Conservation (phyloP, 2,888 invertebrate species). For the Cabera pusaria region DNA sequence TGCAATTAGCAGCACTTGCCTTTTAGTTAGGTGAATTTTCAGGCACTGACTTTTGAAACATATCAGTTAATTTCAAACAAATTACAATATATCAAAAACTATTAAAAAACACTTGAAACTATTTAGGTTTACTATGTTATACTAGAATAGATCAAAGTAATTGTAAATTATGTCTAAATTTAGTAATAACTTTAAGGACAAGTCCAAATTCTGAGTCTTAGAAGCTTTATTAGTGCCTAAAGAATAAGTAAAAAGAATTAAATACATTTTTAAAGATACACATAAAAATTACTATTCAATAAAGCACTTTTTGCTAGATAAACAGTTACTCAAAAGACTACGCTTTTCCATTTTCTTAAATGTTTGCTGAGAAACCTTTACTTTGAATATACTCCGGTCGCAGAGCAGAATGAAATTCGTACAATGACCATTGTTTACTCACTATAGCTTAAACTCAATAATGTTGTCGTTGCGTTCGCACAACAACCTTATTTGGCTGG, state of each 20-base stretch:
- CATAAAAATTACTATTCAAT: constrained; percentile 8
- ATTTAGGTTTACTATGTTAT: too few species aligned
- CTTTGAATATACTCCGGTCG: neutral
- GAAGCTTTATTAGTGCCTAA: constrained; percentile 40
- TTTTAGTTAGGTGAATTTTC: constrained; percentile 38
- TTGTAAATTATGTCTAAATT: too few species aligned
- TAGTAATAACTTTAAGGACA: too few species aligned
- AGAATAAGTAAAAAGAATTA: constrained; percentile 2
- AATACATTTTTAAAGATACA: constrained; percentile 8
- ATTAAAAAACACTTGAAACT: too few species aligned
- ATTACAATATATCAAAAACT: too few species aligned
- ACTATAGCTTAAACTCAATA: too few species aligned
- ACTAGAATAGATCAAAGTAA: too few species aligned
- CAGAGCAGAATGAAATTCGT: too few species aligned
- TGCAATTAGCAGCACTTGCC: constrained; percentile 54
- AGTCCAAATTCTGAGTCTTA: too few species aligned
- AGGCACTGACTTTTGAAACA: constrained; percentile 36
- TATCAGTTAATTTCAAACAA: constrained; percentile 31
- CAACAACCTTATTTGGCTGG: too few species aligned
- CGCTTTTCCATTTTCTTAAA: constrained; percentile 16
- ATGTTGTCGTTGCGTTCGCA: too few species aligned
- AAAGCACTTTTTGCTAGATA: constrained; percentile 6
- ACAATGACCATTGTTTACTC: too few species aligned
- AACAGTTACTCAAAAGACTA: constrained; percentile 8
- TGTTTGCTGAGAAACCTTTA: constrained; percentile 1